Evolutionary conservation across 2,888 invertebrate genomes (phyloP).

Genomic region (Tinea semifulvella): DNA sequence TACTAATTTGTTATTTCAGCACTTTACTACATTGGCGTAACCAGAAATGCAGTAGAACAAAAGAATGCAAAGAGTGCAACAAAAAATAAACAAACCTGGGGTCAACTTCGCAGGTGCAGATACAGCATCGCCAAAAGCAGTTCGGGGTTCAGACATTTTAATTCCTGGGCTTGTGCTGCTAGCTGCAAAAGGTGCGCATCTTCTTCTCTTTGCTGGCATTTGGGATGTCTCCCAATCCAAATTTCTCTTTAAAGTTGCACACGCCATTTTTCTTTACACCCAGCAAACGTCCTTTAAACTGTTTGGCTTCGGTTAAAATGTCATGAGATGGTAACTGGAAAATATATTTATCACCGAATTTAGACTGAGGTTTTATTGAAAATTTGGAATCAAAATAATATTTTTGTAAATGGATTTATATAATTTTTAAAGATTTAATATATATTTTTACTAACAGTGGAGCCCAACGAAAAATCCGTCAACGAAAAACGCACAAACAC

Average conservation of each 20-base stretch:
- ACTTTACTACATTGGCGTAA: background rate
- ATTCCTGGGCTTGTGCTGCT: conserved; percentile 61
- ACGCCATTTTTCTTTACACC: conserved; percentile 88
- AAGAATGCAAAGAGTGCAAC: background rate
- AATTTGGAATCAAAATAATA: background rate
- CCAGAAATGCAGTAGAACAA: background rate
- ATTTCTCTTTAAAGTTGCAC: conserved; percentile 95
- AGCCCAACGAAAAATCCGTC: too few species aligned
- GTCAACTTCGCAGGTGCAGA: conserved; percentile 80
- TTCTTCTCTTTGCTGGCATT: conserved; percentile 86
- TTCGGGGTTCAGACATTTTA: conserved; percentile 67
- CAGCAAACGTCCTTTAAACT: conserved; percentile 56
- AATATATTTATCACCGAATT: conserved; percentile 30
- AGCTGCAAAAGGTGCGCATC: conserved; percentile 89
- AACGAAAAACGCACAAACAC: too few species aligned
- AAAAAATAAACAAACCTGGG: conserved; percentile 76
- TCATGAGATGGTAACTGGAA: conserved; percentile 38
- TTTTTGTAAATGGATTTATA: background rate
- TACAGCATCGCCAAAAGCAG: conserved; percentile 84
- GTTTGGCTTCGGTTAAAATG: conserved; percentile 33
- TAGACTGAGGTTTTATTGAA: background rate
- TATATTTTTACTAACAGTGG: too few species aligned
- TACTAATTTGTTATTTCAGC: too few species aligned
- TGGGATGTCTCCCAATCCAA: conserved; percentile 95
- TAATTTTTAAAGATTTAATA: conserved; percentile 11